Conservation (phyloP, 2,113 vertebrate species). For the Salvelinus namaycush region DNA sequence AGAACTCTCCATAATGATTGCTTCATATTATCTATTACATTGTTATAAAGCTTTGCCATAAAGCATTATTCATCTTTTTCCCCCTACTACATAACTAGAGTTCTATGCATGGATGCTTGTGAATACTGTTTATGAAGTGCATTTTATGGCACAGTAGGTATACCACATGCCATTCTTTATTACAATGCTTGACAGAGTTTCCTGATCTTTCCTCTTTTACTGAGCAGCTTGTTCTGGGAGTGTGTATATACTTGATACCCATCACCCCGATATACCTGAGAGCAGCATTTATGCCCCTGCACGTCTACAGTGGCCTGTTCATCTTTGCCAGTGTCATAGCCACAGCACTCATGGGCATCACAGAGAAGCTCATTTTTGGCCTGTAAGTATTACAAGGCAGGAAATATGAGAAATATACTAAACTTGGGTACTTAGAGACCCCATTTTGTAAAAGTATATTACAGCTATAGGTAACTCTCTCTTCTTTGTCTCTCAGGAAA, state of each 20-base stretch:
- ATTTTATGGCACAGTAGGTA: no score
- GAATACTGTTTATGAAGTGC: no score
- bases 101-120: no score
- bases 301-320: constrained; percentile 84
- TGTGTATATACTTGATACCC: constrained; percentile 86
- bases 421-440: neutral
- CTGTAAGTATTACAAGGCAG: constrained; percentile 82
- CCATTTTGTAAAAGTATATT: neutral
- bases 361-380: constrained; percentile 91
- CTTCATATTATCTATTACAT: no score
- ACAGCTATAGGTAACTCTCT: neutral
- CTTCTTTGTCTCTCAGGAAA: constrained; percentile 47
- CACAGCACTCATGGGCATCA: constrained; percentile 89
- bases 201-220: constrained; percentile 39
- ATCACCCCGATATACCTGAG: constrained; percentile 79
- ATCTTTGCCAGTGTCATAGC: constrained; percentile 85
- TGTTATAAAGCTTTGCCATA: no score
- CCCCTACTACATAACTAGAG: no score
- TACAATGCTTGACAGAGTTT: neutral
- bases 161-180: no score
- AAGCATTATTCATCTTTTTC: neutral
- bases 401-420: neutral
- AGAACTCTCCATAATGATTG: neutral
- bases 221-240: constrained; percentile 84
- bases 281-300: constrained; percentile 82